phyloP scores from a whole-genome alignment of 2,113 vertebrate species.

The Gulo gulo region DNA sequence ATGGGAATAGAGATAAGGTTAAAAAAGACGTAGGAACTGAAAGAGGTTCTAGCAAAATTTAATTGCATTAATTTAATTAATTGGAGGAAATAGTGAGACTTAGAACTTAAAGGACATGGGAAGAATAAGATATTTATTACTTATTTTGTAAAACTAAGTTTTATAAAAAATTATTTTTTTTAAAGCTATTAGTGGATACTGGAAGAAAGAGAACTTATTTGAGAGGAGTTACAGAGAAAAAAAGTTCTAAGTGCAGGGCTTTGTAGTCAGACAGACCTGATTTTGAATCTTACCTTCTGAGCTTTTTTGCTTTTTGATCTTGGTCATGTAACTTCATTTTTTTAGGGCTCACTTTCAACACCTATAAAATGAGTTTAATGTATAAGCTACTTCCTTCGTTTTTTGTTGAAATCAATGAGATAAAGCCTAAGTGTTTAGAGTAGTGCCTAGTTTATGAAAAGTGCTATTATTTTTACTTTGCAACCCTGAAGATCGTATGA shows the following conservation, averaged over 20 bases:
- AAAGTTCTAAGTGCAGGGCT: not conserved
- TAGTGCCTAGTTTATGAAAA: not conserved
- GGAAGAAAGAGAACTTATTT: not conserved
- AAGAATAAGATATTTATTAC: not conserved
- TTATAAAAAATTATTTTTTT: too few relatives aligned
- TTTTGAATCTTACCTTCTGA: not conserved
- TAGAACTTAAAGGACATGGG: not conserved
- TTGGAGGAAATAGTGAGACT: not conserved
- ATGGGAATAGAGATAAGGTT: not conserved
- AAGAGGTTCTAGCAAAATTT: not conserved
- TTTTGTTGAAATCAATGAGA: not conserved
- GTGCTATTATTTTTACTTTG: not conserved
- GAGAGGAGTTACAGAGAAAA: not conserved
- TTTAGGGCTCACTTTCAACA: not conserved
- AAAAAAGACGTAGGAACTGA: not conserved
- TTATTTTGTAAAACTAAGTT: not conserved
- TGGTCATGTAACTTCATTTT: not conserved
- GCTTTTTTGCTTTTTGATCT: constrained; percentile 9
- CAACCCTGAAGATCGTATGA: not conserved
- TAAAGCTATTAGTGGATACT: not conserved
- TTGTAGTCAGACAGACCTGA: not conserved
- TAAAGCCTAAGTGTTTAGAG: not conserved
- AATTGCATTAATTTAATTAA: not conserved
- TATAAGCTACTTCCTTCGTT: not conserved
- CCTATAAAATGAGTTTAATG: not conserved